Percentiles rank a stretch among this genome's conserved stretches.
Conservation (phyloP, 1,140 invertebrate genomes). For the Stegodyphus mimosarum region DNA sequence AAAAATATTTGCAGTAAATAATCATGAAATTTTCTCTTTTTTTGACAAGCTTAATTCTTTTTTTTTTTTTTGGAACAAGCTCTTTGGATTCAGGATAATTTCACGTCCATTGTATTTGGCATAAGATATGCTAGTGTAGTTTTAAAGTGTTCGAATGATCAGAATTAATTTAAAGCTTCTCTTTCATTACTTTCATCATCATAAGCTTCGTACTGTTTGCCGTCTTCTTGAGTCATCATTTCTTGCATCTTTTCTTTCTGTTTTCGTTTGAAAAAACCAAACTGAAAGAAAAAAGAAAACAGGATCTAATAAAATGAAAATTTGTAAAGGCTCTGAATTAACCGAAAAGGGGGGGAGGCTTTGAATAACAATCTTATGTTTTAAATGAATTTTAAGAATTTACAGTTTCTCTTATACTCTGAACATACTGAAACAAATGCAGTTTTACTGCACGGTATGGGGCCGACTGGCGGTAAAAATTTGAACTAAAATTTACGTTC, state of each 20-base stretch:
- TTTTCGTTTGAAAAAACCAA: conserved; percentile 55
- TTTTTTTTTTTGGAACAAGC: too few relatives aligned
- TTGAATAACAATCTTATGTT: neutral
- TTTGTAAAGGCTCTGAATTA: neutral
- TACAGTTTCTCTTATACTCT: neutral
- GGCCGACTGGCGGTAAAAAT: neutral
- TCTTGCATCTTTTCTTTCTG: conserved; percentile 54
- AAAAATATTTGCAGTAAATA: too few relatives aligned
- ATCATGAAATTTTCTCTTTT: too few relatives aligned
- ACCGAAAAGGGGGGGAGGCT: neutral
- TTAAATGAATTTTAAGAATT: neutral
- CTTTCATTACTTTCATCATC: conserved; percentile 33
- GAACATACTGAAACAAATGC: neutral
- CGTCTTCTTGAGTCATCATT: conserved; percentile 38
- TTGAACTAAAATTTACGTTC: too few relatives aligned
- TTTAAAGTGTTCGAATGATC: neutral
- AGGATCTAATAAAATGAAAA: neutral
- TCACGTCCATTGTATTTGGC: neutral
- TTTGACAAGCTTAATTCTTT: too few relatives aligned
- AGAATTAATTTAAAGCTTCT: conserved; percentile 26
- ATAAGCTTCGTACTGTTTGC: conserved; percentile 20
- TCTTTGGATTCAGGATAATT: neutral
- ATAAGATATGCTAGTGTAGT: neutral
- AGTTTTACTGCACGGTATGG: neutral
- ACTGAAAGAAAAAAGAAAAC: conserved; percentile 37